phyloP scores from a whole-genome alignment of 2,888 invertebrate genomes.

The Noctua fimbriata region DNA sequence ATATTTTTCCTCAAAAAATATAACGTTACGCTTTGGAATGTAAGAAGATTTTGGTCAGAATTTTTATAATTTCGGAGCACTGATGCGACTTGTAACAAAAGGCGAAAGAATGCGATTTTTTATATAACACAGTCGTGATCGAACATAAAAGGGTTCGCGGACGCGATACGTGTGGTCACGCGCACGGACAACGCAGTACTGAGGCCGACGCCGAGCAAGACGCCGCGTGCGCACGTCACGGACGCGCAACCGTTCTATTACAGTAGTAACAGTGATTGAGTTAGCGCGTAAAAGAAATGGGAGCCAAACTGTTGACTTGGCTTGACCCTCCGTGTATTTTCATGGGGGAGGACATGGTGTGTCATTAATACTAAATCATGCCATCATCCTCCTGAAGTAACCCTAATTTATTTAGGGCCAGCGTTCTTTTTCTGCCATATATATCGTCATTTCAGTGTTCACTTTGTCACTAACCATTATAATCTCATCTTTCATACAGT shows the following conservation, averaged over 20 bases:
- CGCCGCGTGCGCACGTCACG: slow-evolving; percentile 67
- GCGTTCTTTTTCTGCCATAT: neutral
- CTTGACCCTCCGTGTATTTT: slow-evolving; percentile 43
- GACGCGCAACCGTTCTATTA: slow-evolving; percentile 68
- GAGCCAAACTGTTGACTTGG: slow-evolving; percentile 49
- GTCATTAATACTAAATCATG: neutral
- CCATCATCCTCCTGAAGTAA: neutral
- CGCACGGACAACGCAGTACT: slow-evolving; percentile 80
- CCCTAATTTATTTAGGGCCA: neutral
- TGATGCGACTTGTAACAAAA: slow-evolving; percentile 59
- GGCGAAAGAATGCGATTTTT: slow-evolving; percentile 72
- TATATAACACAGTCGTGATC: slow-evolving; percentile 79
- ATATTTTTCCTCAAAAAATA: slow-evolving; percentile 69
- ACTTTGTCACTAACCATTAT: neutral
- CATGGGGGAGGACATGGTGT: neutral
- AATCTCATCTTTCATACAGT: neutral
- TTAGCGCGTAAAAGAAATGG: slow-evolving; percentile 68
- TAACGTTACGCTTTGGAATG: slow-evolving; percentile 66
- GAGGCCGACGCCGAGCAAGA: slow-evolving; percentile 61
- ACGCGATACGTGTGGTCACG: slow-evolving; percentile 74
- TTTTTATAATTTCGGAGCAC: slow-evolving; percentile 61
- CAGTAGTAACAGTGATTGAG: slow-evolving; percentile 69
- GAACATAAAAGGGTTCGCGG: slow-evolving; percentile 58
- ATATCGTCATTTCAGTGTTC: neutral
- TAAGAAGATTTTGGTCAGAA: slow-evolving; percentile 44